Base-by-base conservation (phyloP, 2,888 invertebrate genomes). In the Pyrgus malvae region DNA sequence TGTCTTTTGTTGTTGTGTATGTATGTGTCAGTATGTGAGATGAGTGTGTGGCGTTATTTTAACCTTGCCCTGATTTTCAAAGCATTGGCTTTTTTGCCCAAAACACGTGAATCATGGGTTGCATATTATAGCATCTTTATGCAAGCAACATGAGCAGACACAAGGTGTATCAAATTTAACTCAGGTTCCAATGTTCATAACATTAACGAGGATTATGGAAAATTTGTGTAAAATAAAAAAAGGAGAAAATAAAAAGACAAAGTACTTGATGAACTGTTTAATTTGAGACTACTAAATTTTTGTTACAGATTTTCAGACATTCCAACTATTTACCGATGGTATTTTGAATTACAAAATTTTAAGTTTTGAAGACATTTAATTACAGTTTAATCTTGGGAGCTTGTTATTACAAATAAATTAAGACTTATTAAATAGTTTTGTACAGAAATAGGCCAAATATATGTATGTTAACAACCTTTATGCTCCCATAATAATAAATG, bases 191-290 rank as follows among this genome's bases (percentile, higher is more conserved):
- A n/a, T n/a, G n/a, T n/a, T n/a, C n/a, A n/a, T n/a, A n/a, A n/a
- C n/a, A n/a, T n/a, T n/a, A 27, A 7, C 8, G 5, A 27, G 8
- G 9, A 8, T 8, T 27, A 8, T 4, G 27, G 27, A 27, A 9
- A 8, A 7, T 4, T 7, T 4, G 27, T 4, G 9, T 27, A 27
- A 7, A 41, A 23, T 50, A 38, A 23, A 8, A 11, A 53, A 57
- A 40, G 51, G 42, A 23, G 35, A 51, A 4, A 80, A 73, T 71
- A 70, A 81, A 81, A 76, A 56, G 60, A 66, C 12, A 33, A 55
- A 57, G 62, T 71, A 63, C 62, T 74, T 77, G 67, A 72, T 74
- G 74, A 85, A 87, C 82, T 78, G 72, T 87, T 86, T 87, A 85
- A 83, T 87, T 87, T 86, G 76, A 82, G 74, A 83, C 78, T 83